These are phyloP conservation scores for Neolamprologus toae DNA, from an alignment of 2,113 vertebrate species.

Conservation along the genomic window DNA sequence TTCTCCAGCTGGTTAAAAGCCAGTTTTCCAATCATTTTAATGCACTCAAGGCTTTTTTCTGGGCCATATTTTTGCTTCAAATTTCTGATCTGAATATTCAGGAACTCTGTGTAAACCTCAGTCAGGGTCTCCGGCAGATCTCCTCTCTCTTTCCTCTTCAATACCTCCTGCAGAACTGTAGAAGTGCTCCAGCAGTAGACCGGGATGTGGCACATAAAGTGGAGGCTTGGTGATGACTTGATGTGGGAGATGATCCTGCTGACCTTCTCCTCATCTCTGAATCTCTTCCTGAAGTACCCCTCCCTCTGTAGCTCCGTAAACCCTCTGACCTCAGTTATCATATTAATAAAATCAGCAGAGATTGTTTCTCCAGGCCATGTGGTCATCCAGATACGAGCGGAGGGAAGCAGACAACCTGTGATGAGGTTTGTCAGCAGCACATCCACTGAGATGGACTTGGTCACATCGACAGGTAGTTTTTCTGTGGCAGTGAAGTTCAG, in stretches of 20 bases:
- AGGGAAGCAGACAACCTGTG: not conserved
- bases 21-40: constrained; percentile 6
- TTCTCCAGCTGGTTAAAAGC: constrained; percentile 22
- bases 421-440: not conserved
- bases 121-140: not conserved
- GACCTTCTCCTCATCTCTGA: not conserved
- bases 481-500: not conserved
- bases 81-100: not conserved
- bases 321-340: not conserved
- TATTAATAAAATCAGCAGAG: not conserved
- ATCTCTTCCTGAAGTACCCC: not conserved
- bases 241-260: not conserved
- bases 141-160: not conserved
- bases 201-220: not conserved
- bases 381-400: not conserved
- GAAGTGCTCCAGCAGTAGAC: not conserved
- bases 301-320: not conserved
- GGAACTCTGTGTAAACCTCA: not conserved
- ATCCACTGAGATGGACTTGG: not conserved
- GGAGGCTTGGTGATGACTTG: not conserved
- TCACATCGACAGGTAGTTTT: not conserved
- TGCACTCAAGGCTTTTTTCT: not conserved
- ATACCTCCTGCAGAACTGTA: not conserved
- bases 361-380: not conserved
- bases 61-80: not conserved